These are phyloP conservation scores for Himalopsyche phryganea DNA, from an alignment of 1,140 invertebrate genomes.

Conservation along the genomic window DNA sequence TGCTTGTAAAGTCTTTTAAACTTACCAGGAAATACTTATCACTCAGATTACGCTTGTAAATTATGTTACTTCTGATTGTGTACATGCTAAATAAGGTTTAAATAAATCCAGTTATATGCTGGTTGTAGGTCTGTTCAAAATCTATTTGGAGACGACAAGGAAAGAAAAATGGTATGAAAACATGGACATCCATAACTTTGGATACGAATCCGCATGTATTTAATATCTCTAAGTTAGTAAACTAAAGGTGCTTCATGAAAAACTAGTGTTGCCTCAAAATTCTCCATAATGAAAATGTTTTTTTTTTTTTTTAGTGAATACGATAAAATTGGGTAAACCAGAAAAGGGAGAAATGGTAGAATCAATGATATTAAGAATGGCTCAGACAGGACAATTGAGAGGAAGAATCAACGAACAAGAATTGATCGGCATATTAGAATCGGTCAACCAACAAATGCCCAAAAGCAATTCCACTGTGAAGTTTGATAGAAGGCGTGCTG, in stretches of 20 bases:
- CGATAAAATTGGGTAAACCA: slow-evolving; percentile 87
- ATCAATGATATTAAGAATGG: slow-evolving; percentile 90
- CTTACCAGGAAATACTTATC: too few relatives aligned
- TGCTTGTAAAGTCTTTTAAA: too few relatives aligned
- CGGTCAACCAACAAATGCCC: slow-evolving; percentile 78
- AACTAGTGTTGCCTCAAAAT: neutral
- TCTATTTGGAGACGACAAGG: too few relatives aligned
- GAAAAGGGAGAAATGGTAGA: slow-evolving; percentile 94
- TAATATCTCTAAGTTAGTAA: neutral
- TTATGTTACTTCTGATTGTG: too few relatives aligned
- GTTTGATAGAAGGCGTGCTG: slow-evolving; percentile 80
- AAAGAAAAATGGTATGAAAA: neutral
- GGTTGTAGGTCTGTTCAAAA: too few relatives aligned
- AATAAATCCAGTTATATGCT: too few relatives aligned
- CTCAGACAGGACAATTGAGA: slow-evolving; percentile 76
- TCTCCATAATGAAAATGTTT: neutral
- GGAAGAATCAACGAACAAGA: slow-evolving; percentile 82
- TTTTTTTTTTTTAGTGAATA: slow-evolving; percentile 74
- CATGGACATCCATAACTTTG: neutral
- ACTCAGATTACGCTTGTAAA: too few relatives aligned
- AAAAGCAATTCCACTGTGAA: slow-evolving; percentile 80
- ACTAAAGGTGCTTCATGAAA: neutral
- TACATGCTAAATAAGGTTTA: too few relatives aligned
- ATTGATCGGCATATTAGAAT: slow-evolving; percentile 80
- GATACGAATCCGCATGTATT: neutral